Evolutionary conservation across 2,797 vertebrate species (phyloP), one percentile per base, ranked within the genome.

Genomic region (Cheirogaleus major): DNA sequence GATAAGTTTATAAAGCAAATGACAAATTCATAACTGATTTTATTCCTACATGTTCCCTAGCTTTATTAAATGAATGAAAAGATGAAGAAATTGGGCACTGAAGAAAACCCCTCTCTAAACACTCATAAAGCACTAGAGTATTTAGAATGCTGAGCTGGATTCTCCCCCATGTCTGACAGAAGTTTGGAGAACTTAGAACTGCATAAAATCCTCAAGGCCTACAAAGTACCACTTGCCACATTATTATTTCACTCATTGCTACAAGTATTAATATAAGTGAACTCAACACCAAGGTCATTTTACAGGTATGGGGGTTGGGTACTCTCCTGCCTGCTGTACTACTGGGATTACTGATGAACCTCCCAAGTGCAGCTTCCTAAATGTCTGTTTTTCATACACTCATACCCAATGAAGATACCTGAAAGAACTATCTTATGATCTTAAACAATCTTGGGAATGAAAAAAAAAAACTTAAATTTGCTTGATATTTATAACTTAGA

Each of bases 1-100:
- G 12, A 14, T 8, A 7, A 30, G 45, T 82, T 73, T 82, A 38
- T 76, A 86, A 95, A 95, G 55, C 35, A 86, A 32, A 32, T 20
- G 80, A 32, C 43, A 80, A 25, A 80, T 84, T 45, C n/a, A 41
- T 48, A 63, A 25, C 2, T 61, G 38, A 73, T 63, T 75, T 80
- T 83, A 73, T 89, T 80, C 3, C 41, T 79, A 4, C 8, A 52
- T 14, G 10, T 80, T 75, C 35, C 55, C 5, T 86, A 41, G 38
- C 70, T 96, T 89, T 89, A 59, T 4, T 50, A 7, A 63, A 92
- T 65, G 30, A 80, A 86, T 93, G 20, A 92, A 65, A 93, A 63
- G 43, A 65, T 57, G 9, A 95, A 86, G 48, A 65, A 32, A 81
- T 61, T 20, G 4, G 13, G 0, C 38, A 9, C 13, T 48, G 83